Base-by-base conservation (phyloP, 2,797 vertebrate genomes). In the Podarcis lilfordi region DNA sequence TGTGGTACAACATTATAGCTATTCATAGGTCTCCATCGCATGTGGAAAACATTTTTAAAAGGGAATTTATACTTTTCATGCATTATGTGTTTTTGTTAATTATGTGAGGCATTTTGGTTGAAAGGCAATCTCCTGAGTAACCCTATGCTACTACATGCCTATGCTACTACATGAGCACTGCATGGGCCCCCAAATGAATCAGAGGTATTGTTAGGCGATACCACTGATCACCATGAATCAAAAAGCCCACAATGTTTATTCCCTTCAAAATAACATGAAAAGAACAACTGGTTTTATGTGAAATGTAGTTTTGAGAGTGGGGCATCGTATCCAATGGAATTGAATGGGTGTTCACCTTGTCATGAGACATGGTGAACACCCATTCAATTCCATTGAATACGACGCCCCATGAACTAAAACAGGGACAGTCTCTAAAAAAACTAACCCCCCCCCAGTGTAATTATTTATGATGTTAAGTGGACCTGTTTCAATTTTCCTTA, bases 61-160 rank as follows among this genome's bases (percentile, higher is more conserved):
- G 27, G 10, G 5, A 4, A 32, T 8, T 5, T 35, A 78, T 37
- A 37, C 10, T 64, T 77, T 40, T 80, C 2, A 8, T 3, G 72
- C 3, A 32, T 80, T 55, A 35, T 7, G 0, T 76, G 32, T 4
- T 43, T 5, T 29, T 82, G 43, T 80, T 11, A 80, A 72, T 80
- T 92, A 77, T 89, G 45, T 27, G 35, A 86, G 43, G 23, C 8
- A 50, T 82, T 66, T 27, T 82, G 5, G 66, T 37, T 64, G 59
- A 72, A 72, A 13, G 68, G 17, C 43, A 2, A 64, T 50, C 55
- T 61, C 21, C 8, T 76, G 50, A 80, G 35, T 84, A 25, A 75
- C 15, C 8, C 32, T 88, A n/a, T n/a, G n/a, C n/a, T n/a, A n/a
- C n/a, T n/a, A n/a, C n/a, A n/a, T n/a, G 23, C 19, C 6, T 7